A percentile compares a stretch with the other conserved stretches of the same genome.
phyloP scores from a whole-genome alignment of 2,113 vertebrate genomes.

The Oncorhynchus keta region DNA sequence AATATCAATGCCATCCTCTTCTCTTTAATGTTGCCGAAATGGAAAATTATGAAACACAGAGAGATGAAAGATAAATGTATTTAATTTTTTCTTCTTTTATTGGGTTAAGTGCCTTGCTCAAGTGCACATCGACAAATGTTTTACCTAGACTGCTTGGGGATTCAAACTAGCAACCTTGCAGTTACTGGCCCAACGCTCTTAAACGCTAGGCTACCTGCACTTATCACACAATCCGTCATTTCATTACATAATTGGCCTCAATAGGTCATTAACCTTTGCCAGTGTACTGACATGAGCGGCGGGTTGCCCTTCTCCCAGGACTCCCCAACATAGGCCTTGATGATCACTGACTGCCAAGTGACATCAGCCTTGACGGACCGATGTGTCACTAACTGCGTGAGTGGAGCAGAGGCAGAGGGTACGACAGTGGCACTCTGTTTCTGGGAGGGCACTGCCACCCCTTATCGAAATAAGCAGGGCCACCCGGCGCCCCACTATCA shows the following conservation, averaged over 20 bases:
- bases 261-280: not conserved
- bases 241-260: not conserved
- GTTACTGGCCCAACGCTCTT: too few relatives aligned
- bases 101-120: too few relatives aligned
- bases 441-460: not conserved
- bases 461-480: slow-evolving; percentile 10
- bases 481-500: slow-evolving; percentile 3
- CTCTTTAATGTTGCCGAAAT: too few relatives aligned
- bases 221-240: not conserved
- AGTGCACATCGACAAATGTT: too few relatives aligned
- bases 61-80: too few relatives aligned
- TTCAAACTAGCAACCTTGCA: too few relatives aligned
- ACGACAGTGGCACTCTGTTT: slow-evolving; percentile 5
- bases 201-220: not conserved
- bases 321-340: not conserved
- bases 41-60: too few relatives aligned
- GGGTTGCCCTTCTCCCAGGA: not conserved
- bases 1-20: too few relatives aligned
- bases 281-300: not conserved
- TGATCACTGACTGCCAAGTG: slow-evolving; percentile 13
- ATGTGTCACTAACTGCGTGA: slow-evolving; percentile 17
- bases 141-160: too few relatives aligned
- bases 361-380: slow-evolving; percentile 9
- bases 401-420: not conserved
- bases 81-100: too few relatives aligned